Percentiles rank a stretch among this genome's conserved stretches.
Conservation (phyloP, 1,140 invertebrate genomes). For the Drosophila kanapiae region DNA sequence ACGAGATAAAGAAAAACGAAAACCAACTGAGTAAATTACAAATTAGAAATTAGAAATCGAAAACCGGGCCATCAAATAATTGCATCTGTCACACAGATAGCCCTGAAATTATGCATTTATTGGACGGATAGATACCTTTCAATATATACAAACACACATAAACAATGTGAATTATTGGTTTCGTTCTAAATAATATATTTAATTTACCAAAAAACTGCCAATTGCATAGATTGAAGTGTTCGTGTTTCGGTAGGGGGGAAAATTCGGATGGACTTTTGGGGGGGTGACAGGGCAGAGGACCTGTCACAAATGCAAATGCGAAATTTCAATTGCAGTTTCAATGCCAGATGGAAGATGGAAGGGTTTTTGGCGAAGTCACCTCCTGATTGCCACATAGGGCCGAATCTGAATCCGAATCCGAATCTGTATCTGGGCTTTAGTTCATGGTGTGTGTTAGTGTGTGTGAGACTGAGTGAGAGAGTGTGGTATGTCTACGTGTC, state of each 20-base stretch:
- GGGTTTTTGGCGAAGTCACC: constrained; percentile 12
- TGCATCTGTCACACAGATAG: constrained; percentile 45
- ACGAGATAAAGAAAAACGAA: constrained; percentile 43
- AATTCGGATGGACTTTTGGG: constrained; percentile 38
- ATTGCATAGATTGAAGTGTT: constrained; percentile 39
- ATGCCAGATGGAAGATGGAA: constrained; percentile 55
- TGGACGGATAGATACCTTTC: constrained; percentile 54
- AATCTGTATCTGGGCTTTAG: constrained; percentile 19
- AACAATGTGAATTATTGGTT: constrained; percentile 59
- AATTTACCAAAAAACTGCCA: constrained; percentile 70
- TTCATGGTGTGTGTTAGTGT: constrained; percentile 11
- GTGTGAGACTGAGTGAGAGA: constrained; percentile 22
- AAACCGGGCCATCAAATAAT: constrained; percentile 56
- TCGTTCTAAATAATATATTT: constrained; percentile 66
- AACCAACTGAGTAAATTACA: constrained; percentile 21
- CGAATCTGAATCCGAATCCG: constrained; percentile 14
- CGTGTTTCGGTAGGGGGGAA: constrained; percentile 11
- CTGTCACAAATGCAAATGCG: constrained; percentile 58
- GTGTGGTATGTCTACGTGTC: constrained; percentile 39
- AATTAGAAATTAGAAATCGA: constrained; percentile 23
- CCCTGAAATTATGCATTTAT: constrained; percentile 62
- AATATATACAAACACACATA: constrained; percentile 56
- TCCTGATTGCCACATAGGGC: constrained; percentile 62
- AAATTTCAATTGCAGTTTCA: constrained; percentile 65
- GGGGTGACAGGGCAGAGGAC: constrained; percentile 13